Base-by-base conservation (phyloP, 2,888 invertebrate species). In the Patella depressa region DNA sequence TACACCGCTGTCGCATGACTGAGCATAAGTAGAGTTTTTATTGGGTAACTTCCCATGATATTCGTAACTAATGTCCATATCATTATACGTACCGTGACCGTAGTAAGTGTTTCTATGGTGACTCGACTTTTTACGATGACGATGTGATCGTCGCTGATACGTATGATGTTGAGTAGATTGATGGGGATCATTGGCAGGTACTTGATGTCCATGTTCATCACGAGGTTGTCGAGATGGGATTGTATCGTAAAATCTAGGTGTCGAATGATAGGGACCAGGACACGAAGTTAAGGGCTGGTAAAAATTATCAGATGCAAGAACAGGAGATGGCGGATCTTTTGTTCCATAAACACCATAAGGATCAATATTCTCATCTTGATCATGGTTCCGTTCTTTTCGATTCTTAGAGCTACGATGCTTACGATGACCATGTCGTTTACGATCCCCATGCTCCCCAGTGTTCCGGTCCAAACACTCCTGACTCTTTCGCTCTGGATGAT, bases 1-100 rank as follows among this genome's bases (percentile, higher is more conserved):
- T 2, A 90, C 90, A 15, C 90, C 90, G 81, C 89, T 90, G 76
- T 89, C 89, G 5, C 87, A 79, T 9, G 90, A 90, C 72, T 82
- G 81, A 12, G 86, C 86, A 45, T 83, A 79, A n/a, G 81, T 71
- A 11, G 87, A 84, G 73, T 86, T 83, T 83, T 88, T 89, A 69
- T 84, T 85, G 1, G 88, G 88, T 77, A 89, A 75, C 65, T 84
- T 83, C 12, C 90, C 89, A 45, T 86, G 84, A 79, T 88, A 89
- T 75, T 89, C 87, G 75, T 81, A 85, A 72, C 85, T 86, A n/a
- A 88, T 88, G 75, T 88, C 88, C 77, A 80, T 83, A 12, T 83
- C 79, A 12, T 76, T 53, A 55, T 76, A 57, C 14, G 74, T 74
- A 19, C 77, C 77, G 24, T 79, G 80, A 71, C 80, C 80, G 72